phyloP scores from a whole-genome alignment of 2,113 vertebrate species.

The Chaetura pelagica region DNA sequence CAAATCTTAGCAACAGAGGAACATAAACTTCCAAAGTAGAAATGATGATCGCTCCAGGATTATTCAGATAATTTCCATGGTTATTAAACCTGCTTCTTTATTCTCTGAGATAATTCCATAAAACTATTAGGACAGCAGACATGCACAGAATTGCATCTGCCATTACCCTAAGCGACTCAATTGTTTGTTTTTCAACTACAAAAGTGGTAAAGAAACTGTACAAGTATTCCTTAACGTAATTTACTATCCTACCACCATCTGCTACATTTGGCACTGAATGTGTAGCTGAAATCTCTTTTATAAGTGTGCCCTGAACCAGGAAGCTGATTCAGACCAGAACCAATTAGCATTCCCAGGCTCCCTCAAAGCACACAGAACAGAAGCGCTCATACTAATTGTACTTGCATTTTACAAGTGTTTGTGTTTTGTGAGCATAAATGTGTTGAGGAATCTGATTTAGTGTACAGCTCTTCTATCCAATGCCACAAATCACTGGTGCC shows the following conservation, averaged over 20 bases:
- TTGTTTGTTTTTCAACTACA: slow-evolving; percentile 63
- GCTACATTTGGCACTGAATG: slow-evolving; percentile 58
- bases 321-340: slow-evolving; percentile 52
- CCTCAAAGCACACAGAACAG: background rate
- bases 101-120: slow-evolving; percentile 49
- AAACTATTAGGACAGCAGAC: slow-evolving; percentile 46
- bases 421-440: background rate
- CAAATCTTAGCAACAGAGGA: slow-evolving; percentile 6
- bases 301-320: slow-evolving; percentile 57
- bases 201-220: slow-evolving; percentile 60
- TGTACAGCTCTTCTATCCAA: background rate
- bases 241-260: slow-evolving; percentile 68
- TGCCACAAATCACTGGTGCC: background rate
- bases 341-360: slow-evolving; percentile 17
- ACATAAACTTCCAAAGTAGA: slow-evolving; percentile 44
- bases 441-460: background rate
- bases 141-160: slow-evolving; percentile 46
- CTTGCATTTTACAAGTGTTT: background rate
- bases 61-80: slow-evolving; percentile 36
- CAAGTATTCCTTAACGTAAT: slow-evolving; percentile 69
- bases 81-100: slow-evolving; percentile 42
- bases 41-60: background rate
- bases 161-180: slow-evolving; percentile 51
- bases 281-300: slow-evolving; percentile 37
- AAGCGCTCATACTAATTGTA: background rate